Conservation (phyloP, 2,797 vertebrate species). For the Acanthis flammea region DNA sequence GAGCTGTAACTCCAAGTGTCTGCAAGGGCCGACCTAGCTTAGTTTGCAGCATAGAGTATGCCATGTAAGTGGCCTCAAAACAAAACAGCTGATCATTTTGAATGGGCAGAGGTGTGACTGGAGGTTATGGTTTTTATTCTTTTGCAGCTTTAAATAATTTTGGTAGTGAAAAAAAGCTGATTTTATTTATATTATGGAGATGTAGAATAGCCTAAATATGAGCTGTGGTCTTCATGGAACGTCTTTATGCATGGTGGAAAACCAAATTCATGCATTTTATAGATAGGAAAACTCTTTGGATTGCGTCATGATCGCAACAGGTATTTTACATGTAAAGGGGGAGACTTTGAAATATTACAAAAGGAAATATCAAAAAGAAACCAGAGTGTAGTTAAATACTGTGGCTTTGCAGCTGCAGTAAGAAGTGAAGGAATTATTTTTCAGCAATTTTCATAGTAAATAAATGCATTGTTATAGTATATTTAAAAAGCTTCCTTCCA, state of each 20-base stretch:
- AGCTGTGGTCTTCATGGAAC: not conserved
- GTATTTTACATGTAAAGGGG: not conserved
- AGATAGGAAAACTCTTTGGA: not conserved
- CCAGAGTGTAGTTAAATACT: not conserved
- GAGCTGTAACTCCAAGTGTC: not conserved
- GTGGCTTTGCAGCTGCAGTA: not conserved
- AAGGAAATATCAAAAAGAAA: not conserved
- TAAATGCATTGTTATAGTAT: not conserved
- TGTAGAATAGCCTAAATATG: not conserved
- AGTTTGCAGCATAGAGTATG: not conserved
- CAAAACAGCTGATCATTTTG: not conserved
- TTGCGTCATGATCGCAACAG: not conserved
- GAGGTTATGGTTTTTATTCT: not conserved
- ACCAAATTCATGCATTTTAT: fast-evolving
- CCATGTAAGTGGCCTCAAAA: not conserved
- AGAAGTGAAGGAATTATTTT: not conserved
- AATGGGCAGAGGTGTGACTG: not conserved
- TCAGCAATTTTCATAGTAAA: not conserved
- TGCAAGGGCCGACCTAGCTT: not conserved
- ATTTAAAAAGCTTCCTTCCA: not conserved
- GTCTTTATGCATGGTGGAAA: not conserved
- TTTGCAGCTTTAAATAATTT: not conserved
- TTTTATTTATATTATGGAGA: not conserved
- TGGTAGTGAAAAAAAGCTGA: not conserved
- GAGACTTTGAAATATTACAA: not conserved